Evolutionary conservation across 2,113 vertebrate species (phyloP), one percentile per base, ranked within the genome.

Genomic region (Vidua macroura): DNA sequence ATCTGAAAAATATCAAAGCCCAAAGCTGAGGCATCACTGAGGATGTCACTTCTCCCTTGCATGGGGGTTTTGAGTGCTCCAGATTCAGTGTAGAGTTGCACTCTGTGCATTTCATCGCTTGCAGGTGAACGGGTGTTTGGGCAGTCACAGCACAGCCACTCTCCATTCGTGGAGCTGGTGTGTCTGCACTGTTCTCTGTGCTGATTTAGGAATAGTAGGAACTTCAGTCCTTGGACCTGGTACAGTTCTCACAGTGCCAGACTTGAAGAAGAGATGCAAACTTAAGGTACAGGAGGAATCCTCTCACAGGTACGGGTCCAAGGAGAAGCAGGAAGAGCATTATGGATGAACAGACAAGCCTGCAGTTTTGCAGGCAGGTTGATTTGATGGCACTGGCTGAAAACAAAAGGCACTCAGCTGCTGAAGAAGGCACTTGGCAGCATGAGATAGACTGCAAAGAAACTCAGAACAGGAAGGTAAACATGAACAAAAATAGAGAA

Each of bases 401-500:
- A 80, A 83, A 80, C 41, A 86, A 86, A 83, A 83, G 41, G 13
- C 62, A 64, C 31, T 68, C 67, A 63, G 67, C 58, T 72, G 62
- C 72, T 43, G 43, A 88, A 53, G 87, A 37, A 59, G 31, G 49
- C 62, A 68, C 28, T 87, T 73, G 53, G 59, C 74, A 59, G 72
- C 25, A 24, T 43, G 33, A 91, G 68, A 39, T 51, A 90, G 30
- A 64, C 83, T 79, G 62, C 70, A 82, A 62, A 82, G 62, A 78
- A 82, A 44, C 56, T 81, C 69, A 52, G 52, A 88, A 80, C 19
- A 64, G 60, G 52, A 82, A 85, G 79, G 22, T 93, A 79, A 83
- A 70, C 33, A 49, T n/a, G 72, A 68, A 39, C 15, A 51, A 73
- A 87, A 77, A n/a, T 35, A 49, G 51, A 75, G 15, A 79, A 49